Conservation (phyloP, 2,113 vertebrate species). For the Solenodon paradoxus region DNA sequence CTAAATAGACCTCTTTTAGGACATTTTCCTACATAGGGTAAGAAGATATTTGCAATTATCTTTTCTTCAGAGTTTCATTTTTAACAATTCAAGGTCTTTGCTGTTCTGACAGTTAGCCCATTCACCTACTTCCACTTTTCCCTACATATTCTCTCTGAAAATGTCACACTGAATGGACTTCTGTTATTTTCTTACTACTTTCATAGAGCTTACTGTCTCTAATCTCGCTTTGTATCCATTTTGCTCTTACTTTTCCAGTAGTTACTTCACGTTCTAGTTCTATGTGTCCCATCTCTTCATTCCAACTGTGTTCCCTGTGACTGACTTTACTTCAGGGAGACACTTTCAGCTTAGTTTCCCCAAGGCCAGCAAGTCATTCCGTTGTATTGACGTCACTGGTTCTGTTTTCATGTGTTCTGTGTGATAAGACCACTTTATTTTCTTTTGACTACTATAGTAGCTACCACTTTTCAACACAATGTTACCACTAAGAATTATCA, state of each 20-base stretch:
- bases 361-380: neutral
- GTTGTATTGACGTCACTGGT: neutral
- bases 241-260: neutral
- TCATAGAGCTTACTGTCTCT: neutral
- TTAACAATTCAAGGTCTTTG: neutral
- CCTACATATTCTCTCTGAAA: neutral
- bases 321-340: neutral
- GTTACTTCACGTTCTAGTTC: no score
- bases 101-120: neutral
- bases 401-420: neutral
- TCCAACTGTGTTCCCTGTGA: neutral
- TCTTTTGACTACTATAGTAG: neutral
- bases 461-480: neutral
- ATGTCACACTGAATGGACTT: neutral
- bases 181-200: neutral
- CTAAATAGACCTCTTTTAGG: neutral
- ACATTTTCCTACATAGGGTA: neutral
- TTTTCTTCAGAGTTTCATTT: neutral
- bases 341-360: neutral
- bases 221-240: neutral
- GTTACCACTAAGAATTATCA: neutral
- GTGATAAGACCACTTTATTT: neutral
- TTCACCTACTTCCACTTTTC: neutral
- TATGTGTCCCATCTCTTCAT: neutral
- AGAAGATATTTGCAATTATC: neutral